Evolutionary conservation across 2,888 invertebrate genomes (phyloP), one percentile per base, ranked within the genome.

Genomic region (Pandemis corylana): DNA sequence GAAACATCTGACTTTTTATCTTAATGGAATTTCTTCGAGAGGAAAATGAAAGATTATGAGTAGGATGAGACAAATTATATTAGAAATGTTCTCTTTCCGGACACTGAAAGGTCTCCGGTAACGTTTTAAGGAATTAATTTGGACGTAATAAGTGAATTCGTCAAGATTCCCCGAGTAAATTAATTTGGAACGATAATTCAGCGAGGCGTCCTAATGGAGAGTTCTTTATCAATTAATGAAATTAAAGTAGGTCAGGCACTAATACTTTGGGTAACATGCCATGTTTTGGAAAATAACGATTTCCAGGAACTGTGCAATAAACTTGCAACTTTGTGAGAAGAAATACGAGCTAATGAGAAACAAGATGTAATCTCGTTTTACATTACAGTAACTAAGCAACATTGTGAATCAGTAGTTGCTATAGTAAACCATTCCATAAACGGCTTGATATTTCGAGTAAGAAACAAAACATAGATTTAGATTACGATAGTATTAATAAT

Each of bases 31-130:
- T 69, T 42, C 13, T 65, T 82, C 78, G 80, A 81, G 75, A 76
- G 75, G 81, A 79, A 83, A 87, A 85, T 80, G 81, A 79, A 75
- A 84, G 82, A 87, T 87, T 86, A 83, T 85, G 85, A 83, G 83
- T 83, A 78, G 80, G 83, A 82, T 80, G 82, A 85, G 83, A 89
- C 88, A 87, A 91, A 90, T 89, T 88, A 86, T 85, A 87, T 87
- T 84, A 86, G 84, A 85, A 85, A 84, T 76, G 82, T 83, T 74
- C 82, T 83, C 82, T 81, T 84, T 84, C 78, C 79, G 77, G 78
- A 78, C 80, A 80, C 82, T 85, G 84, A 86, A 80, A 86, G 84
- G 82, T 82, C 81, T 80, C 83, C 80, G 76, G 79, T 80, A 82
- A 80, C 81, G 80, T 83, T 82, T 80, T 78, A 79, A 78, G 80